phyloP scores from a whole-genome alignment of 64 coral and sea anemone species.

The Catalaphyllia jardinei region DNA sequence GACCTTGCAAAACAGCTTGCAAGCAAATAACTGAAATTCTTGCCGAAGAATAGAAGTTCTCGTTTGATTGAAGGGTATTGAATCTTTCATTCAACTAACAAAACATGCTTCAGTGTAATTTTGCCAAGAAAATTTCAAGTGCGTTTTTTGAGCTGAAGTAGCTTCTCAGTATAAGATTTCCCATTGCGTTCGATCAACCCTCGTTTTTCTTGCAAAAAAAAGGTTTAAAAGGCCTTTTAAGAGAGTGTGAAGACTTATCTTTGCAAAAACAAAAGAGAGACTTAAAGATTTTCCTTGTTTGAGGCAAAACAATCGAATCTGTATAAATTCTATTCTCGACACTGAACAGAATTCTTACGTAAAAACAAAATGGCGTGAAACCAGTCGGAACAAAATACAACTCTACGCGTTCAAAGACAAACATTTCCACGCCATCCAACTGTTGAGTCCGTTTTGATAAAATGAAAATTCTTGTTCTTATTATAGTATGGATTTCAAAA shows the following conservation, averaged over 20 bases:
- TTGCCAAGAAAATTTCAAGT: slow-evolving; percentile 32
- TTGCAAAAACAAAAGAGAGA: slow-evolving; percentile 14
- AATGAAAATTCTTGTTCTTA: background rate
- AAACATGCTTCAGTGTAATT: background rate
- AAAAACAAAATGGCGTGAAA: too few species aligned
- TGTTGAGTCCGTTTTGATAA: background rate
- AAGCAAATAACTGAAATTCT: background rate
- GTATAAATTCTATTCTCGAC: background rate
- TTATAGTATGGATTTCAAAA: background rate
- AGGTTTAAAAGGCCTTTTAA: background rate
- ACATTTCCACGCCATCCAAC: too few species aligned
- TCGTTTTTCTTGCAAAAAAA: background rate
- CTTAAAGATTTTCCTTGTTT: slow-evolving; percentile 15
- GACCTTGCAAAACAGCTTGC: background rate
- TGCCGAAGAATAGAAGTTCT: background rate
- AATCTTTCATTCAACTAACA: background rate
- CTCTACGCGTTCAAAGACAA: too few species aligned
- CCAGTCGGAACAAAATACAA: too few species aligned
- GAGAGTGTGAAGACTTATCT: background rate
- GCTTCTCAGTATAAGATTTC: background rate
- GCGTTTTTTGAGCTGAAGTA: background rate
- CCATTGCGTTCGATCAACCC: background rate
- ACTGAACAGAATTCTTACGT: too few species aligned
- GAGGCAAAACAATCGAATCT: background rate
- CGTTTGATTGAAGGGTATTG: background rate